Conservation (phyloP, 2,888 invertebrate genomes). For the Aleiodes alternator region DNA sequence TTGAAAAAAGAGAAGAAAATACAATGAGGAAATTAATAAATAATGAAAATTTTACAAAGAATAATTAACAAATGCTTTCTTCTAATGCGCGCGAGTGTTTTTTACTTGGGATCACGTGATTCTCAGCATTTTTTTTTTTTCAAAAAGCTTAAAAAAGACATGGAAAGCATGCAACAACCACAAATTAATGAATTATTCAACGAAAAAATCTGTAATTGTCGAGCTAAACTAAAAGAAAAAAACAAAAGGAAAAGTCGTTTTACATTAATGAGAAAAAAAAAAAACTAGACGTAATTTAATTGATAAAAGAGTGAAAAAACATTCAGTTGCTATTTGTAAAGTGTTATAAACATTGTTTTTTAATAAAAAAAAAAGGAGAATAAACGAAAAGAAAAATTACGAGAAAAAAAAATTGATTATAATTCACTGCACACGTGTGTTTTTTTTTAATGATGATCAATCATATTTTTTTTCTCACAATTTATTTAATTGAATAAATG, state of each 20-base stretch:
- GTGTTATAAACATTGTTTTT: slow-evolving; percentile 61
- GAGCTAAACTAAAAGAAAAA: neutral
- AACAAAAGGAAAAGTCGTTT: slow-evolving; percentile 27
- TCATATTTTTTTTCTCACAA: slow-evolving; percentile 9
- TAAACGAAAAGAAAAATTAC: slow-evolving; percentile 44
- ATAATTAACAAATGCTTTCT: slow-evolving; percentile 6
- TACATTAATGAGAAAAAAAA: slow-evolving; percentile 13
- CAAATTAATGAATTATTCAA: slow-evolving; percentile 40
- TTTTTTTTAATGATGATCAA: neutral
- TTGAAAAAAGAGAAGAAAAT: no score
- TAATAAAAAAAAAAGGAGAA: slow-evolving; percentile 50
- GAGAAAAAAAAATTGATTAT: slow-evolving; percentile 38
- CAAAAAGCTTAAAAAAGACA: slow-evolving; percentile 50
- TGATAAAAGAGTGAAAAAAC: slow-evolving; percentile 36
- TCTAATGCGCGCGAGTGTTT: neutral
- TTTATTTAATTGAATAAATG: slow-evolving; percentile 10
- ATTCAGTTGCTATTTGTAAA: slow-evolving; percentile 64
- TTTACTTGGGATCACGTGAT: slow-evolving; percentile 22
- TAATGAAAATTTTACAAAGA: slow-evolving; percentile 12
- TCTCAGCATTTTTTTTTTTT: slow-evolving; percentile 1
- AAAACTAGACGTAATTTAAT: slow-evolving; percentile 53
- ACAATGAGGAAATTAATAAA: slow-evolving; percentile 1
- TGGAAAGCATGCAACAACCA: slow-evolving; percentile 32
- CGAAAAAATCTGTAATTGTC: slow-evolving; percentile 36
- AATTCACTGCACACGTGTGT: slow-evolving; percentile 23